A percentile compares a stretch with the other conserved stretches of the same genome.
Conservation (phyloP, 1,140 invertebrate species). For the Drosophila neocordata region DNA sequence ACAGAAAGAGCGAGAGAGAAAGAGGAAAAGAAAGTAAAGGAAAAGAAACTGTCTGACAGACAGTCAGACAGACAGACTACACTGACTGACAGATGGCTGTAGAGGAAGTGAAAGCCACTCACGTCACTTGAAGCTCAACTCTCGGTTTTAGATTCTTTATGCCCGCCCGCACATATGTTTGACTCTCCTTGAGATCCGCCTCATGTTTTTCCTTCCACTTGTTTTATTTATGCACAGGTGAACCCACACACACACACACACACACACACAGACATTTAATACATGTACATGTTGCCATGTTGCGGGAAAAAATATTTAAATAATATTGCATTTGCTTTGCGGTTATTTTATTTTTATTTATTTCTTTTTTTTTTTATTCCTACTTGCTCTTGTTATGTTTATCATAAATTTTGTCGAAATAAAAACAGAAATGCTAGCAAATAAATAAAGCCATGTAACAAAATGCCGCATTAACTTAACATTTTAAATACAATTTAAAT, state of each 20-base stretch:
- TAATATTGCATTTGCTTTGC: constrained; percentile 10
- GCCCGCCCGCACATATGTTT: constrained; percentile 20
- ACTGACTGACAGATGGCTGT: constrained; percentile 12
- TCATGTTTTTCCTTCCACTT: constrained; percentile 5
- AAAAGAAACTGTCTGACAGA: not conserved
- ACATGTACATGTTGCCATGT: constrained; percentile 1
- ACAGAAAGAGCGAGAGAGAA: not conserved
- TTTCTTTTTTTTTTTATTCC: not conserved
- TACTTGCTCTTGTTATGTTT: not conserved
- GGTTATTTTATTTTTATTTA: not conserved
- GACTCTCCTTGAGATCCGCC: not conserved
- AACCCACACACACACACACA: not conserved
- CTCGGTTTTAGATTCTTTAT: constrained; percentile 37
- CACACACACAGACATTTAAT: not conserved
- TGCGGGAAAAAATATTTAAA: constrained; percentile 8
- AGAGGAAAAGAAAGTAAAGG: not conserved
- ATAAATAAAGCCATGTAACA: not conserved
- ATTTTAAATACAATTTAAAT: too few species aligned
- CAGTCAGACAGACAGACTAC: not conserved
- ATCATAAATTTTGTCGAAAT: constrained; percentile 3
- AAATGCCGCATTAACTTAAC: not conserved
- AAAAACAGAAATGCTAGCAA: not conserved
- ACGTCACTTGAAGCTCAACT: constrained; percentile 50
- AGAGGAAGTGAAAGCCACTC: constrained; percentile 30
- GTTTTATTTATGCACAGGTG: constrained; percentile 9